Evolutionary conservation across 2,888 invertebrate genomes (phyloP).

Genomic region (Eupeodes latifasciatus): DNA sequence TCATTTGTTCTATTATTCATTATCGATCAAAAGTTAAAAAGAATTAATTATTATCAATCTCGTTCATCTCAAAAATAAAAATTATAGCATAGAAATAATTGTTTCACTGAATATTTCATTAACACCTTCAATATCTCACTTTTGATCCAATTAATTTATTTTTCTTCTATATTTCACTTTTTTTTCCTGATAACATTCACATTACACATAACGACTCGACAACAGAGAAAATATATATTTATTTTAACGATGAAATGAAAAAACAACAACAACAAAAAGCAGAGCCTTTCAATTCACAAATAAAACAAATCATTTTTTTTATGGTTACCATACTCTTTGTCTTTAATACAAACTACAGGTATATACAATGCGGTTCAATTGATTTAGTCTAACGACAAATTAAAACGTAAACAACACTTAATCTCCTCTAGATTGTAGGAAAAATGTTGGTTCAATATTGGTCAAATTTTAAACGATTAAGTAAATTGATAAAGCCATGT

Average conservation of each 20-base stretch:
- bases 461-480: too few relatives aligned
- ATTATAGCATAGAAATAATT: conserved; percentile 2
- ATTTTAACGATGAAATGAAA: conserved; percentile 20
- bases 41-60: conserved; percentile 55
- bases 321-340: conserved; percentile 23
- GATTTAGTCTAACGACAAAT: neutral
- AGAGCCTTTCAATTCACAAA: conserved; percentile 21
- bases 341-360: neutral
- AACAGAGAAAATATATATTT: neutral
- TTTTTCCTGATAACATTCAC: conserved; percentile 28
- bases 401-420: too few relatives aligned
- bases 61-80: conserved; percentile 11
- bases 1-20: neutral
- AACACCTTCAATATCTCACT: conserved; percentile 65
- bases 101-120: conserved; percentile 60
- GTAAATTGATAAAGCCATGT: too few relatives aligned
- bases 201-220: neutral
- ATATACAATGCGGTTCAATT: neutral
- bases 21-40: conserved; percentile 30
- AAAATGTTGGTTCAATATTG: too few relatives aligned
- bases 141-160: conserved; percentile 44
- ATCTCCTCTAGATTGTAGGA: too few relatives aligned
- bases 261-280: conserved; percentile 22
- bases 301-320: conserved; percentile 40
- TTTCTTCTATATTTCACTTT: conserved; percentile 1